A percentile compares a stretch with the other conserved stretches of the same genome.
Evolutionary conservation across 2,888 invertebrate species (phyloP).

Genomic region (Drosophila anomalata): DNA sequence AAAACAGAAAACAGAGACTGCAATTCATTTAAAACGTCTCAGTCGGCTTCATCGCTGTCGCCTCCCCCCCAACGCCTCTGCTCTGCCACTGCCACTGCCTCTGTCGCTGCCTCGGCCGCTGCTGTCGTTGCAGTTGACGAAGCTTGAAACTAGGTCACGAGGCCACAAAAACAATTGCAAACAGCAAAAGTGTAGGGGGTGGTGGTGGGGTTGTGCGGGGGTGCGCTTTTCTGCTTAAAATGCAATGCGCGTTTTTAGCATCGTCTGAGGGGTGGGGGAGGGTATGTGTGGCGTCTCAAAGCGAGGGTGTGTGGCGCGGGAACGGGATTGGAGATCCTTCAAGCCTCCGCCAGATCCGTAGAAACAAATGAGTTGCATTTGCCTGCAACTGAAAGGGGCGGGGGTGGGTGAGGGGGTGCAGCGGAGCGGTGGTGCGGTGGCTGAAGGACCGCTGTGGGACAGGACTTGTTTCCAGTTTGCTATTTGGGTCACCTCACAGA

Average conservation of each 20-base stretch:
- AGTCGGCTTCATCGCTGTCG: background rate
- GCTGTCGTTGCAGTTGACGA: constrained; percentile 74
- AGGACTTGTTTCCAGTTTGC: constrained; percentile 37
- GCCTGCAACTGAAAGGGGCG: constrained; percentile 5
- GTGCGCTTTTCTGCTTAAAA: constrained; percentile 52
- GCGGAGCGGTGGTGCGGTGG: constrained; percentile 2
- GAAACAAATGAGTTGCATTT: constrained; percentile 51
- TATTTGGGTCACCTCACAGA: constrained; percentile 42
- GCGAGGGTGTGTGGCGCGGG: constrained; percentile 24
- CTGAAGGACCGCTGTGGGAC: constrained; percentile 16
- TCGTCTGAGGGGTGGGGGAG: constrained; percentile 7
- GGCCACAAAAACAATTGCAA: constrained; percentile 79
- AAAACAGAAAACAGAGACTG: constrained; percentile 38
- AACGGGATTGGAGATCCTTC: constrained; percentile 16
- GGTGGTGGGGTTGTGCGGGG: background rate
- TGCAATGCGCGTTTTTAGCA: constrained; percentile 55
- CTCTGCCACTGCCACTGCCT: background rate
- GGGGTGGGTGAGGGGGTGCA: background rate
- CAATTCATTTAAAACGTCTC: constrained; percentile 62
- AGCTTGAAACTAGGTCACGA: constrained; percentile 78
- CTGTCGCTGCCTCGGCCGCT: constrained; percentile 7
- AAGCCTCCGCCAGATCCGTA: constrained; percentile 35
- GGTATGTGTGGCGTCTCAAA: constrained; percentile 9
- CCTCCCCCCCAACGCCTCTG: constrained; percentile 3
- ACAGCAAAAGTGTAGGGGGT: constrained; percentile 29